Conservation (phyloP, 2,888 invertebrate genomes). For the Epirrhoe alternata region DNA sequence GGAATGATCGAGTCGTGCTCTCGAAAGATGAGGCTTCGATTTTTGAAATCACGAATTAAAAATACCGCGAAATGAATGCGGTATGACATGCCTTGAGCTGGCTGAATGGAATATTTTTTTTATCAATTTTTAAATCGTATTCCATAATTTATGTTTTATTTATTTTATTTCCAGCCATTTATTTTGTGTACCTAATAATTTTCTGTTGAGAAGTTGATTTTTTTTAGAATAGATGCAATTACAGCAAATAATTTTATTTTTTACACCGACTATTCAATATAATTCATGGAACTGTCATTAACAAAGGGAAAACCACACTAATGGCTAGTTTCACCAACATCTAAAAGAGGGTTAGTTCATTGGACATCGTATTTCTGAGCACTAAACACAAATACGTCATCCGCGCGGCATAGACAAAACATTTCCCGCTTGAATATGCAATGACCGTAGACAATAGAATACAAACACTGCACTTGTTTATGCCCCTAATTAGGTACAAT, state of each 20-base stretch:
- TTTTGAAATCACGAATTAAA: conserved; percentile 48
- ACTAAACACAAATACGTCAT: conserved; percentile 6
- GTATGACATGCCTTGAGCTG: conserved; percentile 31
- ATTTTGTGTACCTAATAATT: background rate
- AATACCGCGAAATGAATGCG: conserved; percentile 35
- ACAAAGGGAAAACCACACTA: conserved; percentile 11
- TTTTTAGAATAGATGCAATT: background rate
- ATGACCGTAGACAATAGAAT: conserved; percentile 15
- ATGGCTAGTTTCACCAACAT: no score
- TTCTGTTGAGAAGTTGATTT: background rate
- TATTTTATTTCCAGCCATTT: background rate
- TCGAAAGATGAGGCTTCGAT: conserved; percentile 51
- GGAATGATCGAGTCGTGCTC: conserved; percentile 44
- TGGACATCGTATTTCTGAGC: no score
- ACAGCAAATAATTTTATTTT: background rate
- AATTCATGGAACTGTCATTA: background rate
- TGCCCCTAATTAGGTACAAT: conserved; percentile 28
- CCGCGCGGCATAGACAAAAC: conserved; percentile 10
- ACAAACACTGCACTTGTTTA: conserved; percentile 24
- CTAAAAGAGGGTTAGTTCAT: no score
- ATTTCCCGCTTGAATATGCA: conserved; percentile 33
- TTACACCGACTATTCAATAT: background rate
- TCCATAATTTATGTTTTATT: background rate
- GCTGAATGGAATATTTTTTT: conserved; percentile 13
- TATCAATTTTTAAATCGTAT: background rate